phyloP scores from a whole-genome alignment of 2,797 vertebrate species.

The Falco peregrinus region DNA sequence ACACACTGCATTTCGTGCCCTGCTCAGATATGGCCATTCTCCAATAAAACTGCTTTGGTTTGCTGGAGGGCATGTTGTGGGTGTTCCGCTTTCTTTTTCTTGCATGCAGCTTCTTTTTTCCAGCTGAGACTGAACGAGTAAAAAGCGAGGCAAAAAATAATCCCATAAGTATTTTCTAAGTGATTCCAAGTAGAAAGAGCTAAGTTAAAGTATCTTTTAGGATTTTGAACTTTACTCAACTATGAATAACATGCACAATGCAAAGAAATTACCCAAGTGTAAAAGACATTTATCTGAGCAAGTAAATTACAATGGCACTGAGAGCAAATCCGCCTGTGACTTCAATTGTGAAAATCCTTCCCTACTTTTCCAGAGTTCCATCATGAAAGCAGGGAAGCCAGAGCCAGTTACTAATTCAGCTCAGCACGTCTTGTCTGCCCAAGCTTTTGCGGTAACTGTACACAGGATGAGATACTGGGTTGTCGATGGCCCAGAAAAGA shows the following conservation, averaged over 20 bases:
- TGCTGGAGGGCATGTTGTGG: background rate
- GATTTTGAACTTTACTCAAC: background rate
- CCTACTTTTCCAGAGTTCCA: background rate
- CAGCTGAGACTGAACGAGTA: background rate
- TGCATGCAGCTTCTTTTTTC: background rate
- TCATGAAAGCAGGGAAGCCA: background rate
- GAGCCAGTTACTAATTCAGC: background rate
- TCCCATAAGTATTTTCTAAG: background rate
- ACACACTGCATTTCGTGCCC: background rate
- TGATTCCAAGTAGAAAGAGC: background rate
- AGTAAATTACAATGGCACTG: background rate
- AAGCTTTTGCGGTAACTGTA: background rate
- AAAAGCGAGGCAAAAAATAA: background rate
- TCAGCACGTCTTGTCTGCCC: background rate
- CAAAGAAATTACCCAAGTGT: conserved; percentile 6
- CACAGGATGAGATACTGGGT: background rate
- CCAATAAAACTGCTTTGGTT: background rate
- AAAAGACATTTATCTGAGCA: conserved; percentile 33
- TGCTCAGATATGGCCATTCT: background rate
- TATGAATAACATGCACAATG: background rate
- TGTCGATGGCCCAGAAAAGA: background rate
- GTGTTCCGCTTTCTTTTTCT: background rate
- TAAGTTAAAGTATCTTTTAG: background rate
- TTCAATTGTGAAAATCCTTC: background rate
- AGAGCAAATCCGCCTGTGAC: background rate